These are phyloP conservation scores for Sipha flava DNA, from an alignment of 1,140 invertebrate species.

Conservation along the genomic window DNA sequence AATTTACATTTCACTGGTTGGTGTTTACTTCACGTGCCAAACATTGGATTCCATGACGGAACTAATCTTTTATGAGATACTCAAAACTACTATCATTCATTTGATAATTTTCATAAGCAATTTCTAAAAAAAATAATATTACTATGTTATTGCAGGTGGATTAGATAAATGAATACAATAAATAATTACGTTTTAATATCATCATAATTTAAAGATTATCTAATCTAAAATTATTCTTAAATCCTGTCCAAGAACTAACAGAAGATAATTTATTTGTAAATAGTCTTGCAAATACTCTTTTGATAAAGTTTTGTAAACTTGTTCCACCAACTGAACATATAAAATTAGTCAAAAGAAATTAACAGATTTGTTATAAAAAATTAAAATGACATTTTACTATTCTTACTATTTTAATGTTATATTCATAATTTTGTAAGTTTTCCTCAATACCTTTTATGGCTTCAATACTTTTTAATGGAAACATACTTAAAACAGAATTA, in stretches of 20 bases:
- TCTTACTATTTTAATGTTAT: background rate
- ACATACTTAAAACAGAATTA: too few relatives aligned
- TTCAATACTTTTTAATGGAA: too few relatives aligned
- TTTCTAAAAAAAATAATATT: too few relatives aligned
- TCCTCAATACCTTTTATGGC: too few relatives aligned
- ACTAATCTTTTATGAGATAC: background rate
- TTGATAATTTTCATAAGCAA: too few relatives aligned
- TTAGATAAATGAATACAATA: background rate
- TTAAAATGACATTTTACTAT: background rate
- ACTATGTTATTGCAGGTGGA: too few relatives aligned
- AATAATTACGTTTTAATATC: background rate
- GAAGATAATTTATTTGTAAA: background rate
- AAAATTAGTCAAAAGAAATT: background rate
- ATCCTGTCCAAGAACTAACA: background rate
- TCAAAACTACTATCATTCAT: background rate
- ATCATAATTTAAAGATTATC: background rate
- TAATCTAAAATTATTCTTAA: background rate
- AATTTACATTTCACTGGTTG: too few relatives aligned
- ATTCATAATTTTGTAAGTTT: too few relatives aligned
- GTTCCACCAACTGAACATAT: too few relatives aligned
- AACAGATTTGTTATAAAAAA: background rate
- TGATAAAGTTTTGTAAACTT: background rate
- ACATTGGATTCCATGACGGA: background rate
- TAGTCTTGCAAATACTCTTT: background rate
- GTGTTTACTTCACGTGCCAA: background rate